phyloP scores from a whole-genome alignment of 30 jellyfish, hydroid and myxozoan genomes.

The Kudoa iwatai region DNA sequence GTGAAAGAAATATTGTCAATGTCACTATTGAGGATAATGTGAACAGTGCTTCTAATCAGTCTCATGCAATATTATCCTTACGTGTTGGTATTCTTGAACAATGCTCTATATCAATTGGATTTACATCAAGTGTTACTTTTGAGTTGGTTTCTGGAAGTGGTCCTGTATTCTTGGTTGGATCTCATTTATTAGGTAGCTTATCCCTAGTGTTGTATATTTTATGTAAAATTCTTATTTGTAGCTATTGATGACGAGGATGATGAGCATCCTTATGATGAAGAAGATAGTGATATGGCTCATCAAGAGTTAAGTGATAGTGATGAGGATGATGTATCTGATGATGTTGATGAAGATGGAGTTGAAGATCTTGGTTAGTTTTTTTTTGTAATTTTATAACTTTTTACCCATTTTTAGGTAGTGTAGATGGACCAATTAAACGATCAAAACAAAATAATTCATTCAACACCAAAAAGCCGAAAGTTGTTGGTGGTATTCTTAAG shows the following conservation, averaged over 20 bases:
- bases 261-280: slow-evolving; percentile 5
- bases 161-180: slow-evolving; percentile 34
- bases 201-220: not conserved
- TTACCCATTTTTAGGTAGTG: too few relatives aligned
- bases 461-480: too few relatives aligned
- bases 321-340: slow-evolving; percentile 10
- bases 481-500: too few relatives aligned
- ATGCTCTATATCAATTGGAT: slow-evolving; percentile 25
- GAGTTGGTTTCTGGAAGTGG: slow-evolving; percentile 4
- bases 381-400: too few relatives aligned
- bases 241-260: slow-evolving; percentile 2
- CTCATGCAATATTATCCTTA: slow-evolving; percentile 16
- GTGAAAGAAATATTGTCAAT: slow-evolving; percentile 46
- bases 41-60: slow-evolving; percentile 6
- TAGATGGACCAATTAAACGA: too few relatives aligned
- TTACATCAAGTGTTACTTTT: slow-evolving; percentile 9
- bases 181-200: slow-evolving; percentile 6
- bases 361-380: slow-evolving; percentile 9
- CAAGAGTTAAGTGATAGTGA: slow-evolving; percentile 7
- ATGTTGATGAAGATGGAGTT: slow-evolving; percentile 12
- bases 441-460: too few relatives aligned
- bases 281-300: slow-evolving; percentile 2
- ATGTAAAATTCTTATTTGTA: not conserved
- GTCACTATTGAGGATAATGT: slow-evolving; percentile 21
- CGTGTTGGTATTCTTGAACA: slow-evolving; percentile 18